Conservation (phyloP, 2,113 vertebrate species). For the Calonectris borealis region DNA sequence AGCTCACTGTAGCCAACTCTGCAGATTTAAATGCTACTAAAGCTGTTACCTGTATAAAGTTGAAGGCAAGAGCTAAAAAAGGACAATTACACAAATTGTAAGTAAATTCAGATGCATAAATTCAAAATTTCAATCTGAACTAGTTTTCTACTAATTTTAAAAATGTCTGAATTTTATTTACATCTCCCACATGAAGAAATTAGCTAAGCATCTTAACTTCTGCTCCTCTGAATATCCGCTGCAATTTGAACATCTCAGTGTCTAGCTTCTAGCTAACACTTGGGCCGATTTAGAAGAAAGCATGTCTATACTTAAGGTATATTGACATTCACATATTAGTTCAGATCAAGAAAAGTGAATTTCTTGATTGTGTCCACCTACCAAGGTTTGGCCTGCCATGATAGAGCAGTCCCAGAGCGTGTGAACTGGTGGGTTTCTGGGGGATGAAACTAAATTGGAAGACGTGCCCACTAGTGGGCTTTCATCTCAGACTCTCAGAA, state of each 20-base stretch:
- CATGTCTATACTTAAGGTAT: not conserved
- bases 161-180: not conserved
- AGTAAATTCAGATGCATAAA: not conserved
- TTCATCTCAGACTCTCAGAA: not conserved
- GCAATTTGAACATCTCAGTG: not conserved
- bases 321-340: not conserved
- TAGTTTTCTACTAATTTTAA: not conserved
- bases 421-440: rapidly evolving
- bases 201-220: not conserved
- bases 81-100: not conserved
- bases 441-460: not conserved
- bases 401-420: not conserved
- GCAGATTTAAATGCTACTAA: not conserved
- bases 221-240: not conserved
- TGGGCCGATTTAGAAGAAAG: not conserved
- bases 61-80: not conserved
- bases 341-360: not conserved
- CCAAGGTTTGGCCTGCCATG: not conserved
- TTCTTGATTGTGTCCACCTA: not conserved
- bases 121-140: not conserved
- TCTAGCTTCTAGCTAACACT: not conserved
- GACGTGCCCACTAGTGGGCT: not conserved
- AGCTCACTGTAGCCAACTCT: not conserved
- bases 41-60: not conserved
- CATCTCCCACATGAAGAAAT: not conserved